A percentile compares a stretch with the other conserved stretches of the same genome.
These are phyloP conservation scores for Troides oblongomaculatus DNA, from an alignment of 2,888 invertebrate genomes.

Conservation along the genomic window DNA sequence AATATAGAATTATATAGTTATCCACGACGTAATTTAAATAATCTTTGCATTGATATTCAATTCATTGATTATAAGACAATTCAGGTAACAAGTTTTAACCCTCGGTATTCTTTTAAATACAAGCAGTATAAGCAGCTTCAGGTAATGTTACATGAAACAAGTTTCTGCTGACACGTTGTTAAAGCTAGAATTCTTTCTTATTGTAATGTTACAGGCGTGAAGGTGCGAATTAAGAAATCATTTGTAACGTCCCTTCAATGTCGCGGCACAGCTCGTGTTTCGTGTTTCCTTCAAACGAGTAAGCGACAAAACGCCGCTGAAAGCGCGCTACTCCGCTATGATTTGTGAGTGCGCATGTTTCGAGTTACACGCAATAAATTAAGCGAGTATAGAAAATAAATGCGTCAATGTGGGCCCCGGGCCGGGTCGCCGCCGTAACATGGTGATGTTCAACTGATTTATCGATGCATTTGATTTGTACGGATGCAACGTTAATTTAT, in stretches of 20 bases:
- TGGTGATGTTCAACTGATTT: slow-evolving; percentile 61
- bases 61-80: background rate
- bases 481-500: slow-evolving; percentile 48
- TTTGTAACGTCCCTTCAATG: slow-evolving; percentile 25
- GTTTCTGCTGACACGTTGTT: background rate
- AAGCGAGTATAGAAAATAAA: slow-evolving; percentile 67
- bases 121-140: background rate
- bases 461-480: slow-evolving; percentile 48
- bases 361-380: slow-evolving; percentile 69
- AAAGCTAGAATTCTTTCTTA: background rate
- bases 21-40: no score
- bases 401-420: slow-evolving; percentile 59
- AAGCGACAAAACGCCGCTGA: slow-evolving; percentile 55
- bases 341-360: slow-evolving; percentile 65
- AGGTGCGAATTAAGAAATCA: slow-evolving; percentile 25
- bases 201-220: slow-evolving; percentile 7
- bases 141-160: background rate
- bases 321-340: slow-evolving; percentile 57
- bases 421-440: slow-evolving; percentile 41
- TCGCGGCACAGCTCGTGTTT: slow-evolving; percentile 26
- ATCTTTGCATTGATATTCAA: background rate
- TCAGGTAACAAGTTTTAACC: background rate
- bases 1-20: background rate
- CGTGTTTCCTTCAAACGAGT: slow-evolving; percentile 44
- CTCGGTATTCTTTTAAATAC: background rate